A percentile compares a stretch with the other conserved stretches of the same genome.
Evolutionary conservation across 2,113 vertebrate genomes (phyloP).

Genomic region (Hemibagrus wyckioides): DNA sequence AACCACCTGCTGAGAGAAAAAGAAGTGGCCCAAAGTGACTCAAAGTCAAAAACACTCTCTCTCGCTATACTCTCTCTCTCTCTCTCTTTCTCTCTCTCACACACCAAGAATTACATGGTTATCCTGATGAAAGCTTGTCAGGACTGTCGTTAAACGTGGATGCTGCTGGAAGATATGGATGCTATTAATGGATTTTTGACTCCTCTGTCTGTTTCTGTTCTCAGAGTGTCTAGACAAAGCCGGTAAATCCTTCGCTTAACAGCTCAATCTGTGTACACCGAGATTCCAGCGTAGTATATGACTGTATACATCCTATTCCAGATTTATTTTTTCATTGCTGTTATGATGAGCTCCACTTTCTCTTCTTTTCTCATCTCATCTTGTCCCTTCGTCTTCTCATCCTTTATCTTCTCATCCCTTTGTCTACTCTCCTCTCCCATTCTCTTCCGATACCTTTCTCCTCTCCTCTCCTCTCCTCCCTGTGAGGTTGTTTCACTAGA

Average conservation of each 20-base stretch:
- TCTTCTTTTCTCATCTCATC: too few relatives aligned
- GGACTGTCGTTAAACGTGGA: slow-evolving; percentile 35
- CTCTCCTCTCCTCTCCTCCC: background rate
- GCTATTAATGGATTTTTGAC: slow-evolving; percentile 18
- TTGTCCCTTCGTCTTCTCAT: too few relatives aligned
- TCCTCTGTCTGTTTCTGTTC: slow-evolving; percentile 15
- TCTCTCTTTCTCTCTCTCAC: background rate
- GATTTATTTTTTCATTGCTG: too few relatives aligned
- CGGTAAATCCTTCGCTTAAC: slow-evolving; percentile 10
- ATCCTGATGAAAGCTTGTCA: slow-evolving; percentile 34
- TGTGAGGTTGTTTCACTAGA: background rate
- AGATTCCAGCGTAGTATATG: background rate
- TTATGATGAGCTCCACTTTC: too few relatives aligned
- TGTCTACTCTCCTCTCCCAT: too few relatives aligned
- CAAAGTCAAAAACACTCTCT: background rate
- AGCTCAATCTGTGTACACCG: background rate
- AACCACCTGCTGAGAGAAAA: slow-evolving; percentile 40
- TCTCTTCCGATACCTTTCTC: too few relatives aligned
- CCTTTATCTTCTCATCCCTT: too few relatives aligned
- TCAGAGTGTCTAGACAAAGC: background rate
- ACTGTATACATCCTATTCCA: background rate
- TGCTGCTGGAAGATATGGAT: slow-evolving; percentile 8
- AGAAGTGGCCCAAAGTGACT: slow-evolving; percentile 30
- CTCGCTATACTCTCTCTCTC: background rate
- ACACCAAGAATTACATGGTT: background rate